Evolutionary conservation across 2,888 invertebrate species (phyloP).

Genomic region (Leptopilina drosophilae): DNA sequence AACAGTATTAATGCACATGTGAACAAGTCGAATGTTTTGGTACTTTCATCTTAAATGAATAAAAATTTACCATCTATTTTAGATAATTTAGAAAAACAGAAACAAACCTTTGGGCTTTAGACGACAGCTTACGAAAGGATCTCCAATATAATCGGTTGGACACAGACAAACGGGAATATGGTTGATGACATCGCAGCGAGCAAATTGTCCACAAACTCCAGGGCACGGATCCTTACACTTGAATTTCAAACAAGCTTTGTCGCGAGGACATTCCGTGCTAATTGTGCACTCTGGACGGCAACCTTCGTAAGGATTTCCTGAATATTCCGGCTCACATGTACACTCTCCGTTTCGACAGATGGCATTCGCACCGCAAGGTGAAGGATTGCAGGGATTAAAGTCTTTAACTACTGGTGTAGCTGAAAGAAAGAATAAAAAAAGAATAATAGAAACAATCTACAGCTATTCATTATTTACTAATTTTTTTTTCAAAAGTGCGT

Average conservation of each 20-base stretch:
- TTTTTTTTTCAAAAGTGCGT: too few species aligned
- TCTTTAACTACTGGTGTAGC: conserved; percentile 46
- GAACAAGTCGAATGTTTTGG: too few species aligned
- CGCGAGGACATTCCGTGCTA: conserved; percentile 86
- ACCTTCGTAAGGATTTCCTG: conserved; percentile 81
- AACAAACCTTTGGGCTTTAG: conserved; percentile 58
- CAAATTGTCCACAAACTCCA: conserved; percentile 88
- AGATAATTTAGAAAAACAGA: not conserved
- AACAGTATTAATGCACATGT: not conserved
- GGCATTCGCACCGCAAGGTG: conserved; percentile 88
- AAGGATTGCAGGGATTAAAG: conserved; percentile 78
- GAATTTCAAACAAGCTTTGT: conserved; percentile 87
- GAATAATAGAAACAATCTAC: too few species aligned
- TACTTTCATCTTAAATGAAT: too few species aligned
- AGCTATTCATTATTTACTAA: too few species aligned
- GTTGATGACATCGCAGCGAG: conserved; percentile 88
- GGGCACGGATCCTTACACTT: conserved; percentile 92
- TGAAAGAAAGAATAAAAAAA: conserved; percentile 24
- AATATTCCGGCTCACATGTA: conserved; percentile 78
- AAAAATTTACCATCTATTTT: too few species aligned
- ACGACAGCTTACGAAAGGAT: conserved; percentile 76
- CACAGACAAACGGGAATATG: conserved; percentile 83
- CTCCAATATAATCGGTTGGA: conserved; percentile 74
- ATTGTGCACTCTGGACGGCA: conserved; percentile 90
- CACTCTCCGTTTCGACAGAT: conserved; percentile 84